phyloP scores from a whole-genome alignment of 2,797 vertebrate species.

The Monodelphis domestica region DNA sequence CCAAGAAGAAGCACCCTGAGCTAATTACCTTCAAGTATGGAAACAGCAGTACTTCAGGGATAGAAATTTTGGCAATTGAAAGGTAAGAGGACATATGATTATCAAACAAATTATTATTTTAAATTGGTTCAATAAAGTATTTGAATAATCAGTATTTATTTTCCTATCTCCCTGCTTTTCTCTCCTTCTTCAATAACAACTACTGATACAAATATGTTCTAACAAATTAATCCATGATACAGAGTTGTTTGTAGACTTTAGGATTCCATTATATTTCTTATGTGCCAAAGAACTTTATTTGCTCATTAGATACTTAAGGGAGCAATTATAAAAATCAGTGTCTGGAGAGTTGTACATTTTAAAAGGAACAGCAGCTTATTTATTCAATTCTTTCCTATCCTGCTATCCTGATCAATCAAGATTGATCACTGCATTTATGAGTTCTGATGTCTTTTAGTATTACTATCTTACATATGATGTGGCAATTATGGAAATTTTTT shows the following conservation, averaged over 20 bases:
- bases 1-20: constrained; percentile 99
- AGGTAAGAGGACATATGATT: constrained; percentile 87
- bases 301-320: not conserved
- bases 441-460: not conserved
- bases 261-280: not conserved
- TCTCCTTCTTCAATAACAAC: not conserved
- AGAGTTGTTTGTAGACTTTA: not conserved
- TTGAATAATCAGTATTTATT: constrained; percentile 1
- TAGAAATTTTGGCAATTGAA: constrained; percentile 97
- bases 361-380: constrained; percentile 8
- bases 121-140: not conserved
- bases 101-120: not conserved
- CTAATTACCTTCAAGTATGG: constrained; percentile 99
- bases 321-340: constrained; percentile 6
- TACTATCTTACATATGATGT: not conserved
- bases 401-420: too few relatives aligned
- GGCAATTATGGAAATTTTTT: not conserved
- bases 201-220: not conserved
- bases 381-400: not conserved
- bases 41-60: constrained; percentile 93
- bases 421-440: not conserved
- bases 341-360: not conserved
- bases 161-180: not conserved
- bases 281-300: not conserved
- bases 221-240: constrained; percentile 18